Evolutionary conservation across 1,140 invertebrate genomes (phyloP), one percentile per base, ranked within the genome.

Genomic region (Teleopsis dalmanni): DNA sequence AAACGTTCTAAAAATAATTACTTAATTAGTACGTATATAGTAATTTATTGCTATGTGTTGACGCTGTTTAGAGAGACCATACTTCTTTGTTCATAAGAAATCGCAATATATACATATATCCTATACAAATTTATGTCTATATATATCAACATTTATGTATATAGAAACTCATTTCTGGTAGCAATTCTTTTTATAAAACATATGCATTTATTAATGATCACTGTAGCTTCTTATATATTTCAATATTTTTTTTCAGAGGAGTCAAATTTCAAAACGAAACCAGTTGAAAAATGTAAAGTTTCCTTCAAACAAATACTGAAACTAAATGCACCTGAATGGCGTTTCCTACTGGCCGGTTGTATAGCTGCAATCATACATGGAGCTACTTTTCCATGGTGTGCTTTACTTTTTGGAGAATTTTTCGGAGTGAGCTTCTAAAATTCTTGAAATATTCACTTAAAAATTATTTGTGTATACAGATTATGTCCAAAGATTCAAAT

Each of bases 391-490:
- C 89, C 91, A 0, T 73, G 79, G 4, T 93, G 90, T 70, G 86
- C 89, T 2, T 74, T 95, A 8, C 64, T 94, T 3, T 90, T 95
- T 58, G 87, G 89, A 37, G 84, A 92, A 64, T 84, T 93, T 51
- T 78, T 88, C 49, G 82, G 83, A 51, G 85, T 88, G 72, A 0
- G 23, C 7, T 3, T n/a, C n/a, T n/a, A n/a, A n/a, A n/a, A n/a
- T n/a, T n/a, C n/a, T n/a, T n/a, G n/a, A 23, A 23, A 35, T 10
- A 14, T 35, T 10, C n/a, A 44, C n/a, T 9, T n/a, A 29, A n/a
- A 82, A 60, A 51, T 80, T 70, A 75, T 81, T 73, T 76, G 82
- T 1, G 56, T 88, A 22, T 41, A 65, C 81, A 40, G n/a, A 11
- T 31, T 16, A 8, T 26, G 11, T 3, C n/a, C 19, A 18, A 11